Conservation (phyloP, 2,888 invertebrate genomes). For the Calliphora vomitoria region DNA sequence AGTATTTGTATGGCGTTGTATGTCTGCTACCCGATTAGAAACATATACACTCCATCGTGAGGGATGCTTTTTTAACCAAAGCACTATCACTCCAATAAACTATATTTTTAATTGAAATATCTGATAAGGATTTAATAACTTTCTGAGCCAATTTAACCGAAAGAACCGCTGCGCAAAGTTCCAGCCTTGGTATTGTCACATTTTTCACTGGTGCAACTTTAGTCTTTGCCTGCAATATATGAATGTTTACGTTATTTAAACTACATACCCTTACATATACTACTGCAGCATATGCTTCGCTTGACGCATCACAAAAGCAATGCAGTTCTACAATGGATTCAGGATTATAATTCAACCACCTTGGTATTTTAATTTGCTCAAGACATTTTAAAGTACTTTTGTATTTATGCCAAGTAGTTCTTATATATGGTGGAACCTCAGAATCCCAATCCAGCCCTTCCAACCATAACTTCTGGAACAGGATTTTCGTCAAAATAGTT, state of each 20-base stretch:
- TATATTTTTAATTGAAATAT: constrained; percentile 16
- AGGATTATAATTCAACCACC: no score
- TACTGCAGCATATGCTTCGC: no score
- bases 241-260: no score
- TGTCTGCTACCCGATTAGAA: constrained; percentile 19
- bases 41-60: constrained; percentile 51
- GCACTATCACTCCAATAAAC: constrained; percentile 29
- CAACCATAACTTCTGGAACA: no score
- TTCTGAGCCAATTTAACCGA: constrained; percentile 13
- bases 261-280: no score
- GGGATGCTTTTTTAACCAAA: constrained; percentile 52
- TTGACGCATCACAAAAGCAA: no score
- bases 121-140: constrained; percentile 15
- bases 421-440: no score
- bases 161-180: constrained; percentile 5
- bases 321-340: no score
- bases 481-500: constrained; percentile 1
- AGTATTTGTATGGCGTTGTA: constrained; percentile 22
- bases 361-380: no score
- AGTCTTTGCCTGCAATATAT: constrained; percentile 37
- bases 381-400: no score
- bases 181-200: constrained; percentile 45
- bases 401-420: no score
- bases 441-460: no score
- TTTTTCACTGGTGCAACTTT: constrained; percentile 45